Percentiles rank a stretch among this genome's conserved stretches.
Evolutionary conservation across 2,888 invertebrate genomes (phyloP).

Genomic region (Dysmachus trigonus): DNA sequence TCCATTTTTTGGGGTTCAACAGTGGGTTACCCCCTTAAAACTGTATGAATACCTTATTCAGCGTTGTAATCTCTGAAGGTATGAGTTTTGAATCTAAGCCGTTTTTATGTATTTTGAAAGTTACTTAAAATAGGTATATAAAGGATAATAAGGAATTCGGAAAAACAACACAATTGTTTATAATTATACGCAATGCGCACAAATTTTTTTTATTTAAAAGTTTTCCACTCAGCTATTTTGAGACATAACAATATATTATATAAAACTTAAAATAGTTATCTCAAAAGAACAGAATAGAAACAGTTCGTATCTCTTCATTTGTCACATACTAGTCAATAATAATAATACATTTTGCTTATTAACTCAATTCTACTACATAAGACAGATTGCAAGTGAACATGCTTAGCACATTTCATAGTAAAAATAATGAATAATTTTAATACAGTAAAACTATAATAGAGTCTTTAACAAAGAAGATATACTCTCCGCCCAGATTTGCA

Average conservation of each 20-base stretch:
- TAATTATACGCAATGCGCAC: conserved; percentile 11
- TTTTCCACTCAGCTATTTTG: conserved; percentile 42
- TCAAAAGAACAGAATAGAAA: conserved; percentile 40
- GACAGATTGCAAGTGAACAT: conserved; percentile 21
- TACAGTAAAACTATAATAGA: conserved; percentile 32
- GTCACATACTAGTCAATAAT: conserved; percentile 26
- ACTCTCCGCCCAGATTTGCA: neutral
- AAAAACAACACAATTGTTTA: neutral
- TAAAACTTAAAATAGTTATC: conserved; percentile 35
- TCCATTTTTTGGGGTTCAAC: too few relatives aligned
- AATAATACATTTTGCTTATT: conserved; percentile 29
- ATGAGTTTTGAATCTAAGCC: too few relatives aligned
- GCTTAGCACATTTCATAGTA: conserved; percentile 36
- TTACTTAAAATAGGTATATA: neutral
- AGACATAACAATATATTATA: conserved; percentile 40
- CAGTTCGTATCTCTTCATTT: conserved; percentile 14
- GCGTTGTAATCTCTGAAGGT: too few relatives aligned
- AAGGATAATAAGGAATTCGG: neutral
- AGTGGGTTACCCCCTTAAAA: too few relatives aligned
- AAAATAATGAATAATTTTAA: conserved; percentile 16
- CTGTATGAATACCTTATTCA: too few relatives aligned
- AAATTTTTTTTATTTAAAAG: conserved; percentile 39
- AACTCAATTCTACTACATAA: conserved; percentile 39
- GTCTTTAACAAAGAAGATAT: conserved; percentile 26
- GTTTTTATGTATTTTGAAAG: too few relatives aligned